Base-by-base conservation (phyloP, 2,113 vertebrate species). In the Dendropsophus ebraccatus region DNA sequence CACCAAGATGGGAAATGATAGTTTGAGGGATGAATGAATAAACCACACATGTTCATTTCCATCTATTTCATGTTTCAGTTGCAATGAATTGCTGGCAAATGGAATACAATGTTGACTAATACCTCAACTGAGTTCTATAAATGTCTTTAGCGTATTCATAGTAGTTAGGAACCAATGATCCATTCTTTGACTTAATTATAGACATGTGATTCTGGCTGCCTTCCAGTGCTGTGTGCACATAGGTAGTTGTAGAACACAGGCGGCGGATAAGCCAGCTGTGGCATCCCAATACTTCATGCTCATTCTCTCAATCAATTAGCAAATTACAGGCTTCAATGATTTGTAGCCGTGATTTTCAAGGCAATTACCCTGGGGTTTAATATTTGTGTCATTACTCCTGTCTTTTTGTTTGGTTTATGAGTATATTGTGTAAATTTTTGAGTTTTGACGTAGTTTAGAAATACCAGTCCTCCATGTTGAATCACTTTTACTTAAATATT, bases 131-230 rank as follows among this genome's bases (percentile, higher is more conserved):
- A 76, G 49, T 76, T 54, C 75, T 35, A 54, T 77, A 79, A 56
- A 32, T 56, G 32, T 58, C 30, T 79, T 32, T 41, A 37, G 19
- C 58, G 37, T 56, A 12, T 41, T 83, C 65, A 72, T 35, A 50
- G 45, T 82, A 70, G 65, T 73, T 83, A 25, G 56, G 49, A 76
- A 62, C 23, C 83, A 84, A 70, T 32, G 35, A 84, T 84, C 70
- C 82, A 76, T 84, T 76, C 54, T 65, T 21, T 84, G 16, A 65
- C 72, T 50, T 76, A 30, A 76, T 77, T 77, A 77, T 25, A 25
- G 25, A 35, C 56, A 60, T 47, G 47, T 72, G 65, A 73, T 70
- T 72, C 67, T 23, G 32, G 11, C 21, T 56, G 65, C 72, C 0
- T 21, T 37, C 52, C 49, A 73, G 30, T 56, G 45, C 28, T 83